These are phyloP conservation scores for Meghimatium bilineatum DNA, from an alignment of 2,888 invertebrate genomes.

Conservation along the genomic window DNA sequence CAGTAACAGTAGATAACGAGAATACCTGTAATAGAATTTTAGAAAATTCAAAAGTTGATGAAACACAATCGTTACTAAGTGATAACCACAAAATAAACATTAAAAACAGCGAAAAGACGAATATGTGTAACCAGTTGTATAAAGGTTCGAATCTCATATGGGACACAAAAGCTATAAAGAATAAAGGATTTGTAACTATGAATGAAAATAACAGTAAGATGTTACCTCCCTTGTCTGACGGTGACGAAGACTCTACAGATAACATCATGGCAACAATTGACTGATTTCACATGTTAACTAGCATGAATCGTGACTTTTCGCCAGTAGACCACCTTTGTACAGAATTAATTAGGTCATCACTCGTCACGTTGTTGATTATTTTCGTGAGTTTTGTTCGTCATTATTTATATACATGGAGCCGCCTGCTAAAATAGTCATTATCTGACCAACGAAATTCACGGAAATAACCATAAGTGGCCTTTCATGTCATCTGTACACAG, in stretches of 20 bases:
- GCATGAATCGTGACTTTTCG: no score
- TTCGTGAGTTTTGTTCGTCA: no score
- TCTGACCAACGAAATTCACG: no score
- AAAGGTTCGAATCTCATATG: background rate
- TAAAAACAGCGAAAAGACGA: background rate
- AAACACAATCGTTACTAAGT: background rate
- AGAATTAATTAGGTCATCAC: no score
- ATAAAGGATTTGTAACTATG: background rate
- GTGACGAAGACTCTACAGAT: constrained; percentile 8
- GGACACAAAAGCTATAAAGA: background rate
- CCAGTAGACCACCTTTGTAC: no score
- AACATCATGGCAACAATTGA: background rate
- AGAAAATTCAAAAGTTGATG: background rate
- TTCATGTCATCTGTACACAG: no score
- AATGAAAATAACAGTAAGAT: background rate
- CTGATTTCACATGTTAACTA: no score
- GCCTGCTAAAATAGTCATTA: no score
- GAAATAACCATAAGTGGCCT: no score
- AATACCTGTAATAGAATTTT: background rate
- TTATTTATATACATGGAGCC: no score
- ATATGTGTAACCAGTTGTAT: background rate
- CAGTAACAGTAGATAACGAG: background rate
- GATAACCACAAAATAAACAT: background rate
- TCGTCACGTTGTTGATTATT: no score
- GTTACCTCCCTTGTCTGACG: constrained; percentile 8